Percentiles rank a stretch among this genome's conserved stretches.
Conservation (phyloP, 2,888 invertebrate species). For the Morpho helenor region DNA sequence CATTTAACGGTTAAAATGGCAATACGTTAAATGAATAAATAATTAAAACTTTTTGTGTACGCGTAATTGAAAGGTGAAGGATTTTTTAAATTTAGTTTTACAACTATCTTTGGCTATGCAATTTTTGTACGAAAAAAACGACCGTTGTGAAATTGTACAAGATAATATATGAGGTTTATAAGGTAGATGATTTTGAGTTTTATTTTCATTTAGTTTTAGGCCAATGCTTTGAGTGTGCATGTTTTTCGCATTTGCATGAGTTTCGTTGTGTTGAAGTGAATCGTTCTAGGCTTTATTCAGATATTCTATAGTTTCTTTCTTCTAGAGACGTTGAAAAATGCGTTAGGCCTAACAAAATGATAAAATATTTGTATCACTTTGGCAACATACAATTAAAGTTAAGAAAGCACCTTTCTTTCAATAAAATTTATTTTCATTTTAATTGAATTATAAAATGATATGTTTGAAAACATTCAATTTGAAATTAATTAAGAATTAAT, state of each 20-base stretch:
- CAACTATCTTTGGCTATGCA: no score
- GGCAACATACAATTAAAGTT: no score
- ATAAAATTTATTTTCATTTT: no score
- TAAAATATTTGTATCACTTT: no score
- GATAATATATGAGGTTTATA: slow-evolving; percentile 61
- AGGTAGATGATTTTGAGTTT: slow-evolving; percentile 60
- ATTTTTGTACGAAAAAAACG: slow-evolving; percentile 50
- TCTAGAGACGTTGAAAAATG: no score
- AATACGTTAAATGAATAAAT: no score
- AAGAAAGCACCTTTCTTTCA: no score
- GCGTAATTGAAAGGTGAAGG: slow-evolving; percentile 10
- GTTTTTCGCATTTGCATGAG: slow-evolving; percentile 55
- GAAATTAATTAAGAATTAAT: no score
- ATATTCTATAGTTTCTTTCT: no score
- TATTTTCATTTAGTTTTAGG: slow-evolving; percentile 44
- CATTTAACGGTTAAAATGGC: slow-evolving; percentile 18
- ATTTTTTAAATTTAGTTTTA: slow-evolving; percentile 12
- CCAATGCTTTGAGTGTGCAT: slow-evolving; percentile 62
- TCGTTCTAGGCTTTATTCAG: background rate
- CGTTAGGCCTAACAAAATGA: no score
- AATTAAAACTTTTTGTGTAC: slow-evolving; percentile 14
- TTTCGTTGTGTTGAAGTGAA: slow-evolving; percentile 30
- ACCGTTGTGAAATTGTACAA: slow-evolving; percentile 70
- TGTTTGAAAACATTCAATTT: no score
- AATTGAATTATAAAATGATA: no score